Conservation (phyloP, 2,113 vertebrate genomes). For the Ophthalmolycus amberensis region DNA sequence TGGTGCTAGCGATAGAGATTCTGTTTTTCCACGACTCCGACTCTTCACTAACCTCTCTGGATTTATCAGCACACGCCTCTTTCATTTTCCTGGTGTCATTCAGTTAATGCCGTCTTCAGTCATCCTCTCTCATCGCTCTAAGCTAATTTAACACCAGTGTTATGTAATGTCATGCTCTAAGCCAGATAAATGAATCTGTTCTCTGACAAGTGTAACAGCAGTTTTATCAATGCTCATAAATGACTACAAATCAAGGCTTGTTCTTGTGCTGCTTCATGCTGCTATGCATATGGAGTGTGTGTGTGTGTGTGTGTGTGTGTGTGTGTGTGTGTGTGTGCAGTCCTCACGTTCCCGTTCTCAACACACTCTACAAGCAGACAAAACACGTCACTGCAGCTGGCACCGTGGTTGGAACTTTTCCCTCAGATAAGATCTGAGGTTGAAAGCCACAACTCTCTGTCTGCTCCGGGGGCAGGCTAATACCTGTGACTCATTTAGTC, state of each 20-base stretch:
- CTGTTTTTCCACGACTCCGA: background rate
- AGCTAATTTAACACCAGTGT: slow-evolving; percentile 20
- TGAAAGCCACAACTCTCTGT: slow-evolving; percentile 12
- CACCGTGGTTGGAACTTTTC: slow-evolving; percentile 36
- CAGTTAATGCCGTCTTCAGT: background rate
- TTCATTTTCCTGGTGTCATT: slow-evolving; percentile 12
- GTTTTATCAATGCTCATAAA: slow-evolving; percentile 37
- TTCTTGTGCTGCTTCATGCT: background rate
- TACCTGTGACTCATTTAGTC: slow-evolving; percentile 31
- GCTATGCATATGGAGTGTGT: background rate
- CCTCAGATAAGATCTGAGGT: slow-evolving; percentile 31
- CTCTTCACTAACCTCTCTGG: background rate
- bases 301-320: background rate
- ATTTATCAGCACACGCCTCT: background rate
- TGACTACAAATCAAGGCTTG: slow-evolving; percentile 18
- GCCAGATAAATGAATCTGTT: slow-evolving; percentile 20
- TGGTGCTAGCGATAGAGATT: background rate
- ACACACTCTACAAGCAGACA: background rate
- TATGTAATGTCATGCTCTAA: slow-evolving; percentile 5
- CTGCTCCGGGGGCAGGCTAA: background rate
- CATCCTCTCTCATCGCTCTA: background rate
- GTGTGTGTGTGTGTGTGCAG: slow-evolving; percentile 9
- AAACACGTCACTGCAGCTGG: slow-evolving; percentile 30
- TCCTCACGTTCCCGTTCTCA: background rate
- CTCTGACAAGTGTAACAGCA: slow-evolving; percentile 1